A percentile compares a stretch with the other conserved stretches of the same genome.
Conservation (phyloP, 1,140 invertebrate genomes). For the Eupristina koningsbergeri region DNA sequence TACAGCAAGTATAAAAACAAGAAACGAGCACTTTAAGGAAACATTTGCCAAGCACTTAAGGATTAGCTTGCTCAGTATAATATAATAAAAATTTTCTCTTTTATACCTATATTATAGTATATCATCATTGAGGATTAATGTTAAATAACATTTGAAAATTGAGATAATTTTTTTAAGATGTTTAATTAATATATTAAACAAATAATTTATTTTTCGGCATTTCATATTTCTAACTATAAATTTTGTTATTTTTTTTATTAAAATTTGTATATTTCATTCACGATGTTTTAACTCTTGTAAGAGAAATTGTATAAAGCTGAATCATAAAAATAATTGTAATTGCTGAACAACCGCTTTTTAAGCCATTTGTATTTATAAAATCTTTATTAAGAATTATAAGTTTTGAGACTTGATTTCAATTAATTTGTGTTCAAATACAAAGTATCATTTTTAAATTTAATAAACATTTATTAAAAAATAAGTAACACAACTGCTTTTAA, state of each 20-base stretch:
- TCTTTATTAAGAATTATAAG: neutral
- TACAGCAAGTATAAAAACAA: neutral
- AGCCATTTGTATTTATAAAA: too few species aligned
- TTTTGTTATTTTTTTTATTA: neutral
- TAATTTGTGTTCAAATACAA: neutral
- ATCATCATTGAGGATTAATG: neutral
- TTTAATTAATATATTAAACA: neutral
- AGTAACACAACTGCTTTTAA: conserved; percentile 10
- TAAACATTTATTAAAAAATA: neutral
- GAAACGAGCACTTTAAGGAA: neutral
- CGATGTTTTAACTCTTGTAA: too few species aligned
- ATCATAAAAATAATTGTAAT: too few species aligned
- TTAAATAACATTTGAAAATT: neutral
- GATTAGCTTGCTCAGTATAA: neutral
- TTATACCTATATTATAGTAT: neutral
- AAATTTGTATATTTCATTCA: too few species aligned
- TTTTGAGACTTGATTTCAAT: neutral
- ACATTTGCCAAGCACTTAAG: neutral
- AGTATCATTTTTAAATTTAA: neutral
- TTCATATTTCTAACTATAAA: neutral
- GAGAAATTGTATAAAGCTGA: too few species aligned
- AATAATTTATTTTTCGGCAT: neutral
- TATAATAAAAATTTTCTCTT: too few species aligned
- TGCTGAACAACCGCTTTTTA: too few species aligned
- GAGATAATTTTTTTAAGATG: neutral